Base-by-base conservation (phyloP, 2,888 invertebrate species). In the Deilephila elpenor region DNA sequence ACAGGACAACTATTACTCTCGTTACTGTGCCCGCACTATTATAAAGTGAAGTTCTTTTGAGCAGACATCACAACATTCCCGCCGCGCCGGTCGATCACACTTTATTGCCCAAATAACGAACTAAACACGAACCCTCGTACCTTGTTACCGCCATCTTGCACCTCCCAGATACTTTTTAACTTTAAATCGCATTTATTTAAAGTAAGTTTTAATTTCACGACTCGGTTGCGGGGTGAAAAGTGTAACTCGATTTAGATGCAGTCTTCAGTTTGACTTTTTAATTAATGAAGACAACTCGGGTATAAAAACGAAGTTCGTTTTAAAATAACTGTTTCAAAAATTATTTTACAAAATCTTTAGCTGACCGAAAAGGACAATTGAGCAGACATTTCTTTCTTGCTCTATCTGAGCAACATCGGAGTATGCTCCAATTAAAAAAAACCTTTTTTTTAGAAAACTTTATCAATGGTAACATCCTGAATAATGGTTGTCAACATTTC, bases 61-160 rank as follows among this genome's bases (percentile, higher is more conserved):
- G 5, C 67, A 44, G 51, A 67, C 67, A 67, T n/a, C 71, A 72
- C 29, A 71, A 74, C 72, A 74, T 72, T 74, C 71, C 72, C 73
- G 72, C 72, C 67, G 72, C 25, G 51, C 44, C 25, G 25, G 67
- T 37, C 34, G 62, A 37, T 29, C 34, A 19, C 61, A 61, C 61
- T 17, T 64, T 67, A 67, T 67, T 67, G 67, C 44, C 67, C 51
- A 67, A 67, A 67, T 67, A 67, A 67, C 67, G n/a, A 19, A 25
- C 17, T 14, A 17, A 51, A 20, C 67, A 51, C 67, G 67, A 67
- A 25, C 44, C 25, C 6, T 19, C 56, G 56, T 11, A 44, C 14
- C 51, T 51, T 64, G 64, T 67, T 67, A 67, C 51, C 25, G 67
- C 3, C 6, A 34, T 29, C 44, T 51, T 67, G 44, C 37, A 34